phyloP scores from a whole-genome alignment of 1,140 invertebrate species.

The Diachasmimorpha longicaudata region DNA sequence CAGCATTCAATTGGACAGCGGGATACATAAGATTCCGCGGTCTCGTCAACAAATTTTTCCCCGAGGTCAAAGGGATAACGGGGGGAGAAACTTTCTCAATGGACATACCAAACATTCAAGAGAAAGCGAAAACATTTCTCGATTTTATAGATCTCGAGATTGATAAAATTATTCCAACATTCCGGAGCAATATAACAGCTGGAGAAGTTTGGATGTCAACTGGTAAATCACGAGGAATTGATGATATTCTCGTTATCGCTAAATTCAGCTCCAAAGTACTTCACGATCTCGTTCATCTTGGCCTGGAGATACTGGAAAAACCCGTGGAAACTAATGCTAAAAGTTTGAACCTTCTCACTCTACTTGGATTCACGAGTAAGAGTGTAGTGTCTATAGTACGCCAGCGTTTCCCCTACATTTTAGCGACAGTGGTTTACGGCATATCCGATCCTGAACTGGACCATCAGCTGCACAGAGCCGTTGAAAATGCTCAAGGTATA shows the following conservation, averaged over 20 bases:
- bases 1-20: constrained; percentile 50
- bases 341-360: constrained; percentile 38
- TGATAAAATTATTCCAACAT: constrained; percentile 40
- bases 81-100: constrained; percentile 34
- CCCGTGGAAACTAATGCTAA: constrained; percentile 4
- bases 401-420: constrained; percentile 39
- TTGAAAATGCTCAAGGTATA: constrained; percentile 20
- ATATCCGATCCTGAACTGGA: constrained; percentile 41
- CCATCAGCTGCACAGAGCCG: not conserved
- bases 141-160: constrained; percentile 45
- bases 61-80: constrained; percentile 17
- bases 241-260: constrained; percentile 39
- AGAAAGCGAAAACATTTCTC: constrained; percentile 27
- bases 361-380: constrained; percentile 46
- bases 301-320: constrained; percentile 31
- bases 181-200: constrained; percentile 35
- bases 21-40: constrained; percentile 49
- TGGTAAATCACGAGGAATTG: constrained; percentile 25
- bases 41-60: constrained; percentile 38
- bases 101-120: constrained; percentile 38
- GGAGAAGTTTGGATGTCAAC: constrained; percentile 36
- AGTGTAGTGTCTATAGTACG: constrained; percentile 43
- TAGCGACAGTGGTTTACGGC: constrained; percentile 48
- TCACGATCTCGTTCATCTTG: constrained; percentile 37
- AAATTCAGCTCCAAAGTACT: constrained; percentile 45